Evolutionary conservation across 2,888 invertebrate species (phyloP).

Genomic region (Pyrocoelia pectoralis): DNA sequence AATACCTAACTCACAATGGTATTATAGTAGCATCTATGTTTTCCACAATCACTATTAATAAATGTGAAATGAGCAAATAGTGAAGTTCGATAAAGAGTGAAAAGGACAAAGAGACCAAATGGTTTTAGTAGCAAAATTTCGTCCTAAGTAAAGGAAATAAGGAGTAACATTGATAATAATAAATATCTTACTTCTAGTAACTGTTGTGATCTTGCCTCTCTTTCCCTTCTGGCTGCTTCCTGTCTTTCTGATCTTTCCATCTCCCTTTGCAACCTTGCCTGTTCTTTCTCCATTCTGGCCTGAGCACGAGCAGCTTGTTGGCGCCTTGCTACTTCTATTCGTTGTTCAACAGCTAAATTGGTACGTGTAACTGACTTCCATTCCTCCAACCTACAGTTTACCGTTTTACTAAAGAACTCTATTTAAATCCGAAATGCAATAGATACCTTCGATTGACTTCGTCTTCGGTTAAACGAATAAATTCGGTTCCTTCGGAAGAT

Average conservation of each 20-base stretch:
- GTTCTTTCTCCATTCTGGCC: conserved; percentile 75
- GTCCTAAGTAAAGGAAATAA: no score
- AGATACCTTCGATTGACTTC: conserved; percentile 80
- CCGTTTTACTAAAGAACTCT: no score
- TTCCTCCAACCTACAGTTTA: conserved; percentile 67
- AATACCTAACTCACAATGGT: no score
- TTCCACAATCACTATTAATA: no score
- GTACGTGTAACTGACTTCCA: conserved; percentile 70
- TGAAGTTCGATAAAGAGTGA: no score
- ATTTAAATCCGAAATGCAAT: no score
- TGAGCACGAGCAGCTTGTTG: conserved; percentile 80
- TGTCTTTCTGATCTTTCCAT: conserved; percentile 83
- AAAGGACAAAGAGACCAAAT: no score
- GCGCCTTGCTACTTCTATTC: conserved; percentile 76
- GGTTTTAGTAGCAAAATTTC: no score
- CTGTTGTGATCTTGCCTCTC: conserved; percentile 84
- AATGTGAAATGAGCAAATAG: no score
- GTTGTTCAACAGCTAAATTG: conserved; percentile 75
- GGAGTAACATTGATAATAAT: no score
- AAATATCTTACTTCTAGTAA: conserved; percentile 82
- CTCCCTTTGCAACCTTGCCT: conserved; percentile 71
- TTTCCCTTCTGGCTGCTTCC: conserved; percentile 82
- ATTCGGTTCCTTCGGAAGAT: conserved; percentile 73
- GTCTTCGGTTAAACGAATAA: conserved; percentile 78
- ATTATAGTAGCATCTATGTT: no score